Evolutionary conservation across 2,797 vertebrate species (phyloP), one percentile per base, ranked within the genome.

Genomic region (Cryptoblepharus egeriae): DNA sequence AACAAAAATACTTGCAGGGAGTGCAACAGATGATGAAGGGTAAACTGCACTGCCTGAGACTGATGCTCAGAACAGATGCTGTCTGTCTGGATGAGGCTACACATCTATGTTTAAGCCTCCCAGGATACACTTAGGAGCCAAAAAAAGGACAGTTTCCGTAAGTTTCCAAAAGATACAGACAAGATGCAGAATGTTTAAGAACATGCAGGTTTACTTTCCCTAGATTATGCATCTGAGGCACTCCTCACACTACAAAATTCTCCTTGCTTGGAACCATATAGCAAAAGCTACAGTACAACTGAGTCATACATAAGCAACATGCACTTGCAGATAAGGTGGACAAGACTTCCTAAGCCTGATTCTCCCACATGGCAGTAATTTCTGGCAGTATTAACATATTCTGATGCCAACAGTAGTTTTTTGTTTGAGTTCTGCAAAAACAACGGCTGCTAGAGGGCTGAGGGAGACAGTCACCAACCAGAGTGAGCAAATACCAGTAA

Each of bases 321-420:
- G 11, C 22, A 64, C 60, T 78, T 32, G 81, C 68, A 83, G 16
- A 57, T 30, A 78, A 72, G 3, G 20, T 55, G 37, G 60, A n/a
- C 35, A n/a, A 63, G 45, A 65, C 28, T 73, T 32, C 49, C 45
- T 71, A 63, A 35, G 45, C 75, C 49, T 83, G 77, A 71, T 65
- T 72, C 68, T 57, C 77, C 75, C 37, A 72, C 61, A 72, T 77
- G 45, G 81, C 75, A 65, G 60, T 12, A 45, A 57, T 55, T 72
- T 78, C 42, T 73, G 75, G 81, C 58, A 73, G 39, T 15, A 32
- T 8, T 16, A n/a, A 20, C 7, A 83, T 52, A 5, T 35, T 70
- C 45, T 57, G 15, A 65, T 42, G 75, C 81, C 75, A 83, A 58
- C 49, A 64, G 22, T 26, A 11, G 45, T 70, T 83, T n/a, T 71